A percentile compares a stretch with the other conserved stretches of the same genome.
Conservation (phyloP, 2,113 vertebrate species). For the Litocranius walleri region DNA sequence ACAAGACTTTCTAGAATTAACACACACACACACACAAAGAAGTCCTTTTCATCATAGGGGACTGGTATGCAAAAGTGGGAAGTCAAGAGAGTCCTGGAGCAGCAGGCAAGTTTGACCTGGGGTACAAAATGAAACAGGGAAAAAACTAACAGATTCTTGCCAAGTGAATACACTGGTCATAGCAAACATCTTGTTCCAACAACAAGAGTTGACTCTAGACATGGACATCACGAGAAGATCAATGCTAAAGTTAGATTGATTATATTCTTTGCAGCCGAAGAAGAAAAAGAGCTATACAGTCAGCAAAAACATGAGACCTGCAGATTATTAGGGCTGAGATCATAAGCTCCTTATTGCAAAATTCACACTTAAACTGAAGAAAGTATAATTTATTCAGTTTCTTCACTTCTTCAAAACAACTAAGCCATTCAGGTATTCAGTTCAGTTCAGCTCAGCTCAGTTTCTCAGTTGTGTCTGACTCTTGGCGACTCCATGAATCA, state of each 20-base stretch:
- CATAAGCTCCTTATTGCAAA: neutral
- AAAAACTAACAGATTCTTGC: neutral
- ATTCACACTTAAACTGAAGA: neutral
- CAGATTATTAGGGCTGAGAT: neutral
- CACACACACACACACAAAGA: neutral
- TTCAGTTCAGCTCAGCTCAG: neutral
- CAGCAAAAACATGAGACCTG: neutral
- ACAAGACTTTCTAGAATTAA: neutral
- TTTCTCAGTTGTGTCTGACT: rapidly evolving
- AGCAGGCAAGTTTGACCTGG: neutral
- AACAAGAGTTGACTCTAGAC: neutral
- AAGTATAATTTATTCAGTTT: neutral
- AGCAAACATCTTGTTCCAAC: neutral
- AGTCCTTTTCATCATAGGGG: neutral
- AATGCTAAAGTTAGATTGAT: neutral
- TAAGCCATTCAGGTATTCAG: neutral
- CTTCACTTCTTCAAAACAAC: neutral
- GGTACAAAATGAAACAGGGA: neutral
- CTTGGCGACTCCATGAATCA: neutral
- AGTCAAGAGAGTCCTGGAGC: neutral
- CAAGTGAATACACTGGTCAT: neutral
- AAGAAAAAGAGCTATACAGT: neutral
- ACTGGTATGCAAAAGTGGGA: neutral
- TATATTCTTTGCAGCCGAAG: neutral
- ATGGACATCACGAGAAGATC: neutral